Percentiles rank a stretch among this genome's conserved stretches.
These are phyloP conservation scores for Sternotherus odoratus DNA, from an alignment of 2,797 vertebrate genomes.

Conservation along the genomic window DNA sequence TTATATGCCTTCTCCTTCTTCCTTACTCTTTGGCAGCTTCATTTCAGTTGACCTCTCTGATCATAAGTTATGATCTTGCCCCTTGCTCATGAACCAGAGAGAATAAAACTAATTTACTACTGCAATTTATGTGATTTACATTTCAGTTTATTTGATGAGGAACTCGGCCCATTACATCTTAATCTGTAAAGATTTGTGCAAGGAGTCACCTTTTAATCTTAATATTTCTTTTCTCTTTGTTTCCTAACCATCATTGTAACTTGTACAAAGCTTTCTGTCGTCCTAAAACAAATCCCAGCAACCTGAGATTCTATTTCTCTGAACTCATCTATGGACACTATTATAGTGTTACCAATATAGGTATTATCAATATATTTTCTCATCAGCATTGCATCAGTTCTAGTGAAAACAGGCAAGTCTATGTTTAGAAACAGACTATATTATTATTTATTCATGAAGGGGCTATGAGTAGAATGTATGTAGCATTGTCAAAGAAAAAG, in stretches of 20 bases:
- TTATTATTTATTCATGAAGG: background rate
- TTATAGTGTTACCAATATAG: background rate
- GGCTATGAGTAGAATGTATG: background rate
- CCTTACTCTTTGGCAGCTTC: background rate
- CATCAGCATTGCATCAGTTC: background rate
- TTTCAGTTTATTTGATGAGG: background rate
- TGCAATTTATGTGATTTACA: background rate
- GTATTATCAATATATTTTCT: background rate
- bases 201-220: background rate
- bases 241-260: background rate
- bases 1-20: background rate
- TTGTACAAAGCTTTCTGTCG: background rate
- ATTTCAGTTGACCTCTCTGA: background rate
- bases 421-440: background rate
- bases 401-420: background rate
- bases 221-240: background rate
- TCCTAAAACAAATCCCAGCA: background rate
- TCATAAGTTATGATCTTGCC: fast-evolving
- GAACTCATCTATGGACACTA: background rate
- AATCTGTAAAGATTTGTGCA: background rate
- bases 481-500: background rate
- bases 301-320: background rate
- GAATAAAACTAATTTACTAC: background rate
- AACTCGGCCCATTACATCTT: background rate
- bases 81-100: background rate